Evolutionary conservation across 2,888 invertebrate genomes (phyloP).

Genomic region (Tyria jacobaeae): DNA sequence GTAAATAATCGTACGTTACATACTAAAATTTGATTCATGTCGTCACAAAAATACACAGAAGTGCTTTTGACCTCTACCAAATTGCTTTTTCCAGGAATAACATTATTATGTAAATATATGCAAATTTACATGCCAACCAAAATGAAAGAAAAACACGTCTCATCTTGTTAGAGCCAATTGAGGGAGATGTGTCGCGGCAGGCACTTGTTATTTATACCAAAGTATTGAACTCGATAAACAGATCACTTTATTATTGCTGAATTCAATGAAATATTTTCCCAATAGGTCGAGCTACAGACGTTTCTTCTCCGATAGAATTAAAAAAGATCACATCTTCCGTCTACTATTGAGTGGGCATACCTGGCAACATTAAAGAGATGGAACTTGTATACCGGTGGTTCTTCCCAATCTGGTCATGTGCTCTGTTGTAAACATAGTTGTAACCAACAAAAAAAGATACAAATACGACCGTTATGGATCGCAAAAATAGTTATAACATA

Average conservation of each 20-base stretch:
- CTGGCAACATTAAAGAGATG: too few species aligned
- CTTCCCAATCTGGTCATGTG: too few species aligned
- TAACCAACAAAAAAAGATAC: too few species aligned
- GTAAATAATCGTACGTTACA: not conserved
- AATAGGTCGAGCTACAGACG: not conserved
- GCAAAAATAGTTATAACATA: too few species aligned
- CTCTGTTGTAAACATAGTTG: too few species aligned
- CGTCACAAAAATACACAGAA: conserved; percentile 5
- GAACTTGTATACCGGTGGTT: too few species aligned
- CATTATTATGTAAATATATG: conserved; percentile 10
- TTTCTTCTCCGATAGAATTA: not conserved
- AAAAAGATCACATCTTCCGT: too few species aligned
- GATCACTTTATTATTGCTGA: conserved; percentile 4
- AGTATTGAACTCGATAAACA: conserved; percentile 9
- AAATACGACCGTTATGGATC: too few species aligned
- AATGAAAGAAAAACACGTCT: conserved; percentile 15
- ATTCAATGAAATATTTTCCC: not conserved
- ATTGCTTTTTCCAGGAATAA: conserved; percentile 6
- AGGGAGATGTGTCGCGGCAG: not conserved
- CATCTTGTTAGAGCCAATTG: conserved; percentile 3
- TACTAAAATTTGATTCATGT: not conserved
- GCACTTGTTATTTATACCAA: not conserved
- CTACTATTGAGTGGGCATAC: too few species aligned
- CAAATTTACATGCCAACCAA: conserved; percentile 7
- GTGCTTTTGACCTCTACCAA: conserved; percentile 2